Evolutionary conservation across 1,140 invertebrate species (phyloP).

Genomic region (Bombus balteatus): DNA sequence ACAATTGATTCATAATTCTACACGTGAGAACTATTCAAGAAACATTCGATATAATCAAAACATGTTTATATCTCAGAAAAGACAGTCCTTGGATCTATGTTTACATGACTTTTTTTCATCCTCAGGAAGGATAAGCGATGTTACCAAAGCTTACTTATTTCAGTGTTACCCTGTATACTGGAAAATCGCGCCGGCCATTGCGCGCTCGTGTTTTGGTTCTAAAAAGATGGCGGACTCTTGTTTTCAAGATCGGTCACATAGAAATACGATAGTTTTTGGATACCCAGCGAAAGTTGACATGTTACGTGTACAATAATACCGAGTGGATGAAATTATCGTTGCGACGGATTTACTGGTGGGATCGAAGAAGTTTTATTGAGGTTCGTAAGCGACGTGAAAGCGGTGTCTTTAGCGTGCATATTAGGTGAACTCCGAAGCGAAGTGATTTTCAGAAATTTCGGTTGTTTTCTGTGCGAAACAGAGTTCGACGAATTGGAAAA

Average conservation of each 20-base stretch:
- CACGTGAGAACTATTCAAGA: background rate
- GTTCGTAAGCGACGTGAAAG: constrained; percentile 1
- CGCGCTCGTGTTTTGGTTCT: constrained; percentile 72
- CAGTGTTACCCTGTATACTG: constrained; percentile 11
- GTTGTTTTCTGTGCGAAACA: constrained; percentile 32
- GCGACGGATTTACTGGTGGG: background rate
- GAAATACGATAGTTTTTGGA: constrained; percentile 47
- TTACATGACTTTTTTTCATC: background rate
- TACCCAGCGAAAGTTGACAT: constrained; percentile 53
- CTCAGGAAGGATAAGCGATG: background rate
- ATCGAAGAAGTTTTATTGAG: constrained; percentile 10
- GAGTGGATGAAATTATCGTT: constrained; percentile 16
- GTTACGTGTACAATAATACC: constrained; percentile 5
- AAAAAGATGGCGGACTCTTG: constrained; percentile 75
- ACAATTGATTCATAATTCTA: background rate
- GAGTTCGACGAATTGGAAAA: background rate
- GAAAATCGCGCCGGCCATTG: constrained; percentile 69
- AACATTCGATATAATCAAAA: background rate
- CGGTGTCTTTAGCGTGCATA: constrained; percentile 35
- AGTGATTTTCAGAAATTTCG: constrained; percentile 28
- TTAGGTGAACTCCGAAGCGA: background rate
- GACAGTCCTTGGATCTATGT: background rate
- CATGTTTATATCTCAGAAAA: background rate
- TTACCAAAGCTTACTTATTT: background rate
- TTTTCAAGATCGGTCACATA: constrained; percentile 64